phyloP scores from a whole-genome alignment of 2,888 invertebrate genomes.

The Tholera decimalis region DNA sequence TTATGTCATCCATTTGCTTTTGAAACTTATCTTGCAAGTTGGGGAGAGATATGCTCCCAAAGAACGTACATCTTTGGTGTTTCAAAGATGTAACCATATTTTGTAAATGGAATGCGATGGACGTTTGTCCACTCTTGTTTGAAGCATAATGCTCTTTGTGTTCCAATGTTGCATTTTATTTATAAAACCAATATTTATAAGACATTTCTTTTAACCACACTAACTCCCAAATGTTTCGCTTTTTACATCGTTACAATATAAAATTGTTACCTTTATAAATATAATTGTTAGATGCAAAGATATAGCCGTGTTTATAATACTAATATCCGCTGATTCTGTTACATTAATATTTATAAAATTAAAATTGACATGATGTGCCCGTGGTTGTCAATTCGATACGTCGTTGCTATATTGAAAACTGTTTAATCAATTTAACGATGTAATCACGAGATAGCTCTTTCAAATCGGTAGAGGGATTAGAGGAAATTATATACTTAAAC shows the following conservation, averaged over 20 bases:
- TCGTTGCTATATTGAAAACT: slow-evolving; percentile 34
- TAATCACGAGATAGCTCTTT: slow-evolving; percentile 24
- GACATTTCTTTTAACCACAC: neutral
- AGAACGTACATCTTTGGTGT: slow-evolving; percentile 12
- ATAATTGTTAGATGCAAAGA: neutral
- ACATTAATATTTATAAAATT: slow-evolving; percentile 39
- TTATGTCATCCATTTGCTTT: slow-evolving; percentile 62
- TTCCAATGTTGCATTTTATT: neutral
- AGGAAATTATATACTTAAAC: slow-evolving; percentile 10
- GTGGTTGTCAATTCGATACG: slow-evolving; percentile 39
- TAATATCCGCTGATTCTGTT: slow-evolving; percentile 25
- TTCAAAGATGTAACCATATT: slow-evolving; percentile 13
- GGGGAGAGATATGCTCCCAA: slow-evolving; percentile 19
- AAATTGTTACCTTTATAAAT: too few relatives aligned
- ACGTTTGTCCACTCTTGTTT: neutral
- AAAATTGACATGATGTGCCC: slow-evolving; percentile 15
- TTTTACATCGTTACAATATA: too few relatives aligned
- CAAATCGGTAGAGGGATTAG: slow-evolving; percentile 13
- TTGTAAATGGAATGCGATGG: slow-evolving; percentile 1
- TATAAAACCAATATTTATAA: neutral
- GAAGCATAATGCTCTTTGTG: neutral
- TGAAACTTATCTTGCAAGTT: slow-evolving; percentile 48
- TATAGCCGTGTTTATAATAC: neutral
- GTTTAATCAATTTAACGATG: slow-evolving; percentile 41
- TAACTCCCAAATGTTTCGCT: neutral